Conservation (phyloP, 2,888 invertebrate species). For the Aphidoletes aphidimyza region DNA sequence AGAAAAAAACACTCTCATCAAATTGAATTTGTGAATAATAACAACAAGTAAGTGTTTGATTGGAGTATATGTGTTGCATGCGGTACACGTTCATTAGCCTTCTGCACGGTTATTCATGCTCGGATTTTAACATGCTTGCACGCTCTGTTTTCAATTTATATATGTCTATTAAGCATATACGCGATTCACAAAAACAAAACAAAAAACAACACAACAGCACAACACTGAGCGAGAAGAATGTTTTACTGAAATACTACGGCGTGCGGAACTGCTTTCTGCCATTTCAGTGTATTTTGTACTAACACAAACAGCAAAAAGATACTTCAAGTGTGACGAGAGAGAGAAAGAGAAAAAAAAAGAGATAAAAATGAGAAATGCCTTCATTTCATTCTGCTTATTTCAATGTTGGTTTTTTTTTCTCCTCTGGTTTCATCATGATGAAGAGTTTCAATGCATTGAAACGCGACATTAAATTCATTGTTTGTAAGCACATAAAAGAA, state of each 20-base stretch:
- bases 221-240: slow-evolving; percentile 47
- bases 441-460: not conserved
- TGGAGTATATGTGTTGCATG: slow-evolving; percentile 7
- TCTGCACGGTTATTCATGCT: slow-evolving; percentile 43
- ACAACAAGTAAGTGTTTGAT: slow-evolving; percentile 26
- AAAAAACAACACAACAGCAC: no score
- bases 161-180: slow-evolving; percentile 4
- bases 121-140: slow-evolving; percentile 44
- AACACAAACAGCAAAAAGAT: not conserved
- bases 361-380: slow-evolving; percentile 48
- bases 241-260: not conserved
- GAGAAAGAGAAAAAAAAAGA: no score
- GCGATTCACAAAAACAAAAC: not conserved
- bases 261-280: slow-evolving; percentile 40
- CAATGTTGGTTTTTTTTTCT: not conserved
- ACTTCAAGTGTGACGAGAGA: slow-evolving; percentile 41
- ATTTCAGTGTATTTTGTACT: not conserved
- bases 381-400: slow-evolving; percentile 18
- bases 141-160: slow-evolving; percentile 51
- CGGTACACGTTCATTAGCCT: slow-evolving; percentile 44
- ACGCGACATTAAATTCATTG: slow-evolving; percentile 51
- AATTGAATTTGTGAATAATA: slow-evolving; percentile 43
- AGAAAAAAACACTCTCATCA: not conserved
- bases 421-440: not conserved
- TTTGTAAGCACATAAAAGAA: slow-evolving; percentile 21